Evolutionary conservation across 1,140 invertebrate species (phyloP), one percentile per base, ranked within the genome.

Genomic region (Pteromalus puparum): DNA sequence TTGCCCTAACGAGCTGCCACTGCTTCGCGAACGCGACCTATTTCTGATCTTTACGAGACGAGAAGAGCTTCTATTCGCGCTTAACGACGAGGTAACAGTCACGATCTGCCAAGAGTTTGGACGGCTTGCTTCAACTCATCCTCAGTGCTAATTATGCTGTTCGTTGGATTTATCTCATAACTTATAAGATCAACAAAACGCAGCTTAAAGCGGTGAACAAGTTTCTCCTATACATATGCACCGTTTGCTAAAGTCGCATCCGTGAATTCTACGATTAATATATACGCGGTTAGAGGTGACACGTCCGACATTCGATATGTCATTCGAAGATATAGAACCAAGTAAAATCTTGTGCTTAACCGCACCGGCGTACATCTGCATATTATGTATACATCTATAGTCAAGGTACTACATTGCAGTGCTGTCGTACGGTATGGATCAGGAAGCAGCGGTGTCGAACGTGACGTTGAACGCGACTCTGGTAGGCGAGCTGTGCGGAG

Each of bases 401-500:
- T 61, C 18, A 61, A n/a, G 53, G 18, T 61, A 61, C 53, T 61
- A n/a, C 6, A 34, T 89, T 88, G 7, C 84, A 91, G 91, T 94
- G 70, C 86, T 94, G 10, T 93, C 93, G 0, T 92, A 92, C 38
- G 93, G 91, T 67, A 87, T 88, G 75, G 77, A 85, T 26, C n/a
- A 87, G 9, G 30, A 65, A 12, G 91, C 88, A n/a, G 73, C 90
- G 18, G 28, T 38, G 26, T 89, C 86, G 6, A 92, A 92, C 73
- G 42, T 88, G 42, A 90, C 86, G 6, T 70, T 90, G 18, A 92
- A 92, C 75, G 89, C 87, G 61, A 90, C 85, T 15, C 74, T 90
- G 2, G 85, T 93, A 84, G 82, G 90, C 81, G 90, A 95, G 91
- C 83, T 94, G 82, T 98, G 97, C 90, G 97, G 97, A 0, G 95